A percentile compares a stretch with the other conserved stretches of the same genome.
Evolutionary conservation across 1,140 invertebrate genomes (phyloP).

Genomic region (Nephila pilipes): DNA sequence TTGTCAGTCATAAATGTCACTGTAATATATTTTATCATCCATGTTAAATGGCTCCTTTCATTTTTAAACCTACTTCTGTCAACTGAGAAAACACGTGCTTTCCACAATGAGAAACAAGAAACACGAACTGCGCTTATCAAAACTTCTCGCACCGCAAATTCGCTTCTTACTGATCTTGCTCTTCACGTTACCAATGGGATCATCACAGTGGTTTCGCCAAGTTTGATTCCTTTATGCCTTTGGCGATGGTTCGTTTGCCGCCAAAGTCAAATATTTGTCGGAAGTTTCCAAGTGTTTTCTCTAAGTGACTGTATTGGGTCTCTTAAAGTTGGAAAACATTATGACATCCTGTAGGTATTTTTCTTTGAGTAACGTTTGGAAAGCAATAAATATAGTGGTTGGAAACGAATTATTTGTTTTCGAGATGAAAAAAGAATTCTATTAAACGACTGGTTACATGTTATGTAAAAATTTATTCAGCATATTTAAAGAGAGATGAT

Average conservation of each 20-base stretch:
- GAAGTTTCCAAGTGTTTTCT: conserved; percentile 12
- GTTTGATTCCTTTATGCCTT: conserved; percentile 13
- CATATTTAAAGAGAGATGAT: no score
- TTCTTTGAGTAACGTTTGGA: neutral
- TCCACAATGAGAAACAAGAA: neutral
- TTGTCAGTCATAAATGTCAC: neutral
- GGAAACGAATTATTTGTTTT: neutral
- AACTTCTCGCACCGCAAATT: conserved; percentile 26
- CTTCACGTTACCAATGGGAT: conserved; percentile 23
- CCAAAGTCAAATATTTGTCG: conserved; percentile 49
- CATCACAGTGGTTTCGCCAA: conserved; percentile 50
- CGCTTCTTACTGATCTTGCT: conserved; percentile 25
- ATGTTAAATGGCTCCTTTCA: neutral
- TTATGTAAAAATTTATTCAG: no score
- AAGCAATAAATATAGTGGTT: neutral
- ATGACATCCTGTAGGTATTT: neutral
- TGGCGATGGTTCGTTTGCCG: conserved; percentile 39
- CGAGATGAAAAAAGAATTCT: neutral
- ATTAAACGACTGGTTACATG: no score
- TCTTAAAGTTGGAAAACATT: neutral
- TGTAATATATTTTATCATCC: neutral
- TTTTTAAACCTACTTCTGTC: neutral
- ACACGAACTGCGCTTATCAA: neutral
- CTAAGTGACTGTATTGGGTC: neutral
- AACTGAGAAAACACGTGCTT: conserved; percentile 9